Conservation (phyloP, 2,797 vertebrate species). For the Dallia pectoralis region DNA sequence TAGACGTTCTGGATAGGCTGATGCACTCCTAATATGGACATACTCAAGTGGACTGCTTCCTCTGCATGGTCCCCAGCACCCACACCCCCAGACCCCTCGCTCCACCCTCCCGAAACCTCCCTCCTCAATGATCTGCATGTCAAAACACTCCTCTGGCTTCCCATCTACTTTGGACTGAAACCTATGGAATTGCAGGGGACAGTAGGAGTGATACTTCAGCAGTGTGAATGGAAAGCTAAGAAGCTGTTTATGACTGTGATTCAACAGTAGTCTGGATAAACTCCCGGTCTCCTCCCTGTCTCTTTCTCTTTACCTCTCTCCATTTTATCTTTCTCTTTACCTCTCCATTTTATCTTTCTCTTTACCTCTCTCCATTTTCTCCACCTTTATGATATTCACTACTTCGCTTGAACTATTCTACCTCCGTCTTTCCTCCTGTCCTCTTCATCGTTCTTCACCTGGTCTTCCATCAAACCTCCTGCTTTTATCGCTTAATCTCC, state of each 20-base stretch:
- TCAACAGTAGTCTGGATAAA: neutral
- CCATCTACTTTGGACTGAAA: neutral
- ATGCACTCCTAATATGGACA: slow-evolving; percentile 44
- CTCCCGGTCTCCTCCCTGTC: slow-evolving; percentile 23
- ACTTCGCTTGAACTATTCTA: slow-evolving; percentile 14
- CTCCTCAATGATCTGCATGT: slow-evolving; percentile 35
- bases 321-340: slow-evolving; percentile 78
- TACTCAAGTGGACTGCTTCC: slow-evolving; percentile 53
- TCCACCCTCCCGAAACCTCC: slow-evolving; percentile 14
- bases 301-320: slow-evolving; percentile 54
- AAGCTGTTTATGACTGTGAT: slow-evolving; percentile 53
- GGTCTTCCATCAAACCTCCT: slow-evolving; percentile 35
- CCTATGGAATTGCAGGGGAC: neutral
- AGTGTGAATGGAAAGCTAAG: neutral
- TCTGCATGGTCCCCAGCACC: slow-evolving; percentile 38
- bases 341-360: slow-evolving; percentile 23
- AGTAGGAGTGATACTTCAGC: neutral
- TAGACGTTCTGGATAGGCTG: neutral
- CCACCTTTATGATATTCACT: slow-evolving; percentile 31
- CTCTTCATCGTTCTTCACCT: neutral
- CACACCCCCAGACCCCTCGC: neutral
- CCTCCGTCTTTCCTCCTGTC: slow-evolving; percentile 63
- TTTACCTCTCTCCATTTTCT: slow-evolving; percentile 44
- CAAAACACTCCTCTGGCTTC: slow-evolving; percentile 52
- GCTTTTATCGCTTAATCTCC: neutral